Evolutionary conservation across 2,888 invertebrate species (phyloP).

Genomic region (Tubulanus polymorphus): DNA sequence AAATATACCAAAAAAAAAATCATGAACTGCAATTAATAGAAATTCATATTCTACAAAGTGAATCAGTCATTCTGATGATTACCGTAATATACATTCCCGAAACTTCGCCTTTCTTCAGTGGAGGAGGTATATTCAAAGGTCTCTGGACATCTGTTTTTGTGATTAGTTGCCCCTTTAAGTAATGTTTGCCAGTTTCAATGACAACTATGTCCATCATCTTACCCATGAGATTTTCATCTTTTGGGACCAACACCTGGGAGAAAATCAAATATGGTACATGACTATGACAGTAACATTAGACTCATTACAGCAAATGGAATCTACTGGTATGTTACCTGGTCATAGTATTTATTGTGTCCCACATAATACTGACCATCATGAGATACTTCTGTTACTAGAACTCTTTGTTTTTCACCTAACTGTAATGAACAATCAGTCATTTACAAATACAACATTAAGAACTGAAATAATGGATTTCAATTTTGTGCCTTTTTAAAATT

Average conservation of each 20-base stretch:
- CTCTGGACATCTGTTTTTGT: conserved; percentile 21
- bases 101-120: conserved; percentile 39
- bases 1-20: too few species aligned
- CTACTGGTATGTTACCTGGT: conserved; percentile 62
- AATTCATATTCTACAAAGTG: too few species aligned
- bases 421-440: conserved; percentile 19
- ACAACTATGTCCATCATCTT: conserved; percentile 77
- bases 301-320: background rate
- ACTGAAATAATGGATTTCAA: background rate
- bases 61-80: too few species aligned
- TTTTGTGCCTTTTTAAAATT: background rate
- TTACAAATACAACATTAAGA: background rate
- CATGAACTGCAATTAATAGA: too few species aligned
- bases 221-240: conserved; percentile 73
- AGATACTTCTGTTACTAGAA: conserved; percentile 89
- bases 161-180: conserved; percentile 48
- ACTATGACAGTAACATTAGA: background rate
- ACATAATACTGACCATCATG: conserved; percentile 87
- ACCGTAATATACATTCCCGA: too few species aligned
- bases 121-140: conserved; percentile 35
- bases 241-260: conserved; percentile 70
- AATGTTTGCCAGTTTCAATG: conserved; percentile 53
- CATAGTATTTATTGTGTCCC: conserved; percentile 92
- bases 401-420: conserved; percentile 65
- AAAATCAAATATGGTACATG: conserved; percentile 1